Evolutionary conservation across 2,888 invertebrate genomes (phyloP), one percentile per base, ranked within the genome.

Genomic region (Trachelus iudaicus): DNA sequence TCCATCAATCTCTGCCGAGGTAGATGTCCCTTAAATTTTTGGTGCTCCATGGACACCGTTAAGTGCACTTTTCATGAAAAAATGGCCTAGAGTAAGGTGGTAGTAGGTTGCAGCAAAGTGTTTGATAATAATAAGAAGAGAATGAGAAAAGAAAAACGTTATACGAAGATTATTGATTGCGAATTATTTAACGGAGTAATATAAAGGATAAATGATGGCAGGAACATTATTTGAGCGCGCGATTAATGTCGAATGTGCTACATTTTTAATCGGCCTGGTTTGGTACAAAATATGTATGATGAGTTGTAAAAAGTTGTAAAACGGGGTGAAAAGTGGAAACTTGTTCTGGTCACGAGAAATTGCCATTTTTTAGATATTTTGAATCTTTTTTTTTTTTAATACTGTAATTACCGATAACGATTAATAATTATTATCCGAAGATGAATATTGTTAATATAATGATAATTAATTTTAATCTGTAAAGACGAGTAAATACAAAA

Each of bases 311-410:
- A 89, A 89, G 90, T 90, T 87, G 85, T 73, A 86, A 87, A 84
- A 85, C 75, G 68, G 69, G 37, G 33, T 23, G 75, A 73, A 85
- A 87, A 87, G 86, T 86, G 86, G 87, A 88, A 90, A 90, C 90
- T 87, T 88, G 90, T 90, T 90, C 90, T 90, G 90, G 90, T 90
- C 90, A 90, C 88, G 88, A 90, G 88, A 90, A 90, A 90, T 90
- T 90, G 90, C 90, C 90, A 90, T 90, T 90, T 83, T 89, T 88
- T 85, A 88, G 86, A 83, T 89, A 89, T 86, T 87, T 88, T 84
- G 84, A 85, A 83, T 85, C 78, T 81, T 75, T 75, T 77, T 80
- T 76, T 75, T 77, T 80, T 83, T 81, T 80, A 83, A 82, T 85
- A 85, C 83, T 87, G 85, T 85, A 85, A 87, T 86, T 85, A 85